Evolutionary conservation across 2,797 vertebrate genomes (phyloP).

Genomic region (Moxostoma hubbsi): DNA sequence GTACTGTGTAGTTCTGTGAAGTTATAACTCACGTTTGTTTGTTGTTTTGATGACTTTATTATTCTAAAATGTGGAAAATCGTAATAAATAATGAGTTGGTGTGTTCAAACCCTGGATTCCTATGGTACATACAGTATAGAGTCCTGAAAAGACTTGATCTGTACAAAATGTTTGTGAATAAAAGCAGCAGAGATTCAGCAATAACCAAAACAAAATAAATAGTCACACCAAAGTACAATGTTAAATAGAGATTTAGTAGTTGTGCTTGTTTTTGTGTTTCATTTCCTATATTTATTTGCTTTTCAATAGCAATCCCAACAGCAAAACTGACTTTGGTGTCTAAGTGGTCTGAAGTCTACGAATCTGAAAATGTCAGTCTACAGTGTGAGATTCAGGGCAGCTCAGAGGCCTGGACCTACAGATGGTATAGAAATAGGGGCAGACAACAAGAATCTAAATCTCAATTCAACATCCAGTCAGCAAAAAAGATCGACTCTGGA

Average conservation of each 20-base stretch:
- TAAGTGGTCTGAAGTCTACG: neutral
- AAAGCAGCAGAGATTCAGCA: too few relatives aligned
- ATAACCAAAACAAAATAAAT: too few relatives aligned
- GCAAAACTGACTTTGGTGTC: accelerated
- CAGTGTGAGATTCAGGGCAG: conserved; percentile 12
- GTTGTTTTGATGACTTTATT: too few relatives aligned
- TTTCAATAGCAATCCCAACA: accelerated
- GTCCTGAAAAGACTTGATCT: too few relatives aligned
- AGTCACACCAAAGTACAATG: too few relatives aligned
- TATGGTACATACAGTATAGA: too few relatives aligned
- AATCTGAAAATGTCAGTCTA: neutral
- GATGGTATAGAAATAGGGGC: neutral
- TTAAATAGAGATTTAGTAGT: neutral
- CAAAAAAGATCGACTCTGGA: neutral
- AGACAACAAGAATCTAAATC: neutral
- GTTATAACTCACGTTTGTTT: too few relatives aligned
- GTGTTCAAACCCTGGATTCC: too few relatives aligned
- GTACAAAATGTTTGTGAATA: too few relatives aligned
- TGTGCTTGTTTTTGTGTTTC: neutral
- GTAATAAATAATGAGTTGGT: too few relatives aligned
- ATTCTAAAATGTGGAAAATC: too few relatives aligned
- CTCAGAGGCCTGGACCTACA: neutral
- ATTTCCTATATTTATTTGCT: conserved; percentile 38
- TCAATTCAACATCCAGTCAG: neutral
- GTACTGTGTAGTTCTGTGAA: too few relatives aligned